Evolutionary conservation across 1,140 invertebrate genomes (phyloP), one percentile per base, ranked within the genome.

Genomic region (Diabrotica virgifera): DNA sequence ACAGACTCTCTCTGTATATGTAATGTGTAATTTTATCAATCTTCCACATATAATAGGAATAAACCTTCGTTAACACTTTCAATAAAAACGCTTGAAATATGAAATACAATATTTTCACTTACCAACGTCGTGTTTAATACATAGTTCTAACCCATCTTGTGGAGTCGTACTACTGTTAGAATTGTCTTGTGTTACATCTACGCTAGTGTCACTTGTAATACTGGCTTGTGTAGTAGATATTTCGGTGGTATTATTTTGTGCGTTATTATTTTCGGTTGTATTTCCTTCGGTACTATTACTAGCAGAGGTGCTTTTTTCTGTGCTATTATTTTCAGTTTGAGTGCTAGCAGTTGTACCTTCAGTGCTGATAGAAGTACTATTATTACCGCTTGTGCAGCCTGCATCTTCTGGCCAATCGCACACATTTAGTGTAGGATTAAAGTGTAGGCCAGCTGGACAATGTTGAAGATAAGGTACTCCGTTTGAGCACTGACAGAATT

Each of bases 401-500:
- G 76, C 75, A 58, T 70, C 62, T 9, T 61, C 14, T 0, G 74
- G 74, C 64, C 73, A 75, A 62, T 82, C 80, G 57, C 82, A 83
- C 5, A 75, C 68, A 40, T 75, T 58, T n/a, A 72, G 56, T 0
- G n/a, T 11, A 0, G 70, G 37, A 64, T 82, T 80, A 53, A 81
- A 83, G n/a, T 75, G 65, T 24, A 77, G 60, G 1, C 76, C 77
- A 8, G 13, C 60, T n/a, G 78, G 75, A 65, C 80, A 81, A 11
- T 62, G 58, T 40, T 77, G 72, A 6, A 78, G 69, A 36, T 82
- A 76, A 1, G 82, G 76, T 12, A 70, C 56, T 2, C 83, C 83
- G 6, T 74, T 77, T 0, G 79, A 76, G 65, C 87, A 89, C 37
- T 82, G 78, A 70, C 83, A 87, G 70, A 84, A 89, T 59, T 77